phyloP scores from a whole-genome alignment of 2,113 vertebrate genomes.

The Indicator maculatus region DNA sequence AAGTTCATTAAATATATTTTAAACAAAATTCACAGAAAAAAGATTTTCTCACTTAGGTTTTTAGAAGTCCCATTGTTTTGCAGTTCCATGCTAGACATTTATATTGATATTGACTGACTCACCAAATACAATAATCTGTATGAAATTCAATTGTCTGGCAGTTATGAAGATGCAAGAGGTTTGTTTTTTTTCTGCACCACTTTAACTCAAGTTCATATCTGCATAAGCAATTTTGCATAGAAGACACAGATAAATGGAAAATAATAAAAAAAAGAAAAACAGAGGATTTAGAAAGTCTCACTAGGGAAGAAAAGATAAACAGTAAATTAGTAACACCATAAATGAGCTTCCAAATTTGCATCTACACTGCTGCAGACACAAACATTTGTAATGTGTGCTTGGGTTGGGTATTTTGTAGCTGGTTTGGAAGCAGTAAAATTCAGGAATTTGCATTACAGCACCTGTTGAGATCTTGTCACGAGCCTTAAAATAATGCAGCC shows the following conservation, averaged over 20 bases:
- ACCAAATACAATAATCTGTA: not conserved
- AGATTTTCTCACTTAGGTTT: not conserved
- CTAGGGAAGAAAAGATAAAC: not conserved
- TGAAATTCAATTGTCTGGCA: not conserved
- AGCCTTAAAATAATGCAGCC: not conserved
- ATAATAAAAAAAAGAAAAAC: not conserved
- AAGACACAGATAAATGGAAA: not conserved
- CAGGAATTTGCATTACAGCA: not conserved
- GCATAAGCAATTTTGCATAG: not conserved
- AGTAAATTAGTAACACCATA: not conserved
- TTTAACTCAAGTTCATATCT: not conserved
- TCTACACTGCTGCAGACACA: not conserved
- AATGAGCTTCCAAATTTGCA: not conserved
- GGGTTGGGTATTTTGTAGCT: not conserved
- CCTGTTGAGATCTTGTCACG: not conserved
- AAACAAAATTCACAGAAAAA: not conserved
- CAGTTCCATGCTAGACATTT: not conserved
- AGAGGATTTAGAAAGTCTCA: not conserved
- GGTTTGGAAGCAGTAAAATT: not conserved
- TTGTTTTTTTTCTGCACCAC: not conserved
- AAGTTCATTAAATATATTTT: not conserved
- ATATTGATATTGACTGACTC: not conserved
- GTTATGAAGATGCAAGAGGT: not conserved
- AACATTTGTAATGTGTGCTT: not conserved
- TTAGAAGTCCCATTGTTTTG: not conserved